These are phyloP conservation scores for Eurytemora carolleeae DNA, from an alignment of 1,140 invertebrate species.

Conservation along the genomic window DNA sequence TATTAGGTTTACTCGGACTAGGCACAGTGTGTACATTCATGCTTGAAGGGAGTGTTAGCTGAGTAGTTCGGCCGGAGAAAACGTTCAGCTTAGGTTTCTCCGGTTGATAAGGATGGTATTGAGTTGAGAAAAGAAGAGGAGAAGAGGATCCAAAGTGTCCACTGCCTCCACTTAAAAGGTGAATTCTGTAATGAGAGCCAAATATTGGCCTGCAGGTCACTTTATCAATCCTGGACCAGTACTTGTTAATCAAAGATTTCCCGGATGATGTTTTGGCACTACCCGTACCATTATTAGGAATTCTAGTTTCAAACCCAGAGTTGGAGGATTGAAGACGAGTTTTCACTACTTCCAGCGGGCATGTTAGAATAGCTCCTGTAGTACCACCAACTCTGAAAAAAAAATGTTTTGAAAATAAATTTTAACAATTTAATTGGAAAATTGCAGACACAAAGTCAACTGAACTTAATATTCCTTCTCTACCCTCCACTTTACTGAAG, in stretches of 20 bases:
- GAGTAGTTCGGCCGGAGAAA: too few species aligned
- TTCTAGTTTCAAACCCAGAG: constrained; percentile 33
- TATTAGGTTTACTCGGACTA: too few species aligned
- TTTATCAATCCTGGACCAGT: background rate
- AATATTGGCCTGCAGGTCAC: background rate
- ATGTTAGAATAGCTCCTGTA: constrained; percentile 83
- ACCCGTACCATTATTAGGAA: constrained; percentile 25
- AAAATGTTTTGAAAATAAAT: too few species aligned
- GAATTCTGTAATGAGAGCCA: background rate
- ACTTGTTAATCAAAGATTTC: too few species aligned
- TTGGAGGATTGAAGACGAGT: constrained; percentile 85
- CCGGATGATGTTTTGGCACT: constrained; percentile 41
- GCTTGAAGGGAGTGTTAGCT: too few species aligned
- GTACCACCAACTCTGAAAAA: constrained; percentile 50
- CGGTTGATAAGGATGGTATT: background rate
- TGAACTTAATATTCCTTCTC: too few species aligned
- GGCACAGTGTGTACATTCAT: too few species aligned
- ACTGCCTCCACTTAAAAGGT: too few species aligned
- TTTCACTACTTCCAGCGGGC: constrained; percentile 95
- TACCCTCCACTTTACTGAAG: too few species aligned
- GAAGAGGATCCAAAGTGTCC: background rate
- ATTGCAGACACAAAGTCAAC: too few species aligned
- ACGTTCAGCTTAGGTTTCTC: background rate
- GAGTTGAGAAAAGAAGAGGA: background rate
- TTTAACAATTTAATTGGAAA: too few species aligned